These are phyloP conservation scores for Varecia variegata DNA, from an alignment of 2,797 vertebrate genomes.

Conservation along the genomic window DNA sequence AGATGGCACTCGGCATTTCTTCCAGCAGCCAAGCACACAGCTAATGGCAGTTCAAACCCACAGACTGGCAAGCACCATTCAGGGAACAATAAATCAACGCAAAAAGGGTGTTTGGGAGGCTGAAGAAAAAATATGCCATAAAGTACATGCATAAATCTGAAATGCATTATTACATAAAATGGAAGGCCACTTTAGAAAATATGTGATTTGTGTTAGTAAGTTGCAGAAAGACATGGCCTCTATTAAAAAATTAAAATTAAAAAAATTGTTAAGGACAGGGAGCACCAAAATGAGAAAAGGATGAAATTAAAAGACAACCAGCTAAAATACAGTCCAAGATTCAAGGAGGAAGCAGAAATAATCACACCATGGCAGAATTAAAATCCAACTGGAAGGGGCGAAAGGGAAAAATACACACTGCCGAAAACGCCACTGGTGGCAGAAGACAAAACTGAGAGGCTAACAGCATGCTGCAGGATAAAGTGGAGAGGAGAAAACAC, in stretches of 20 bases:
- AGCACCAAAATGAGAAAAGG: conserved; percentile 34
- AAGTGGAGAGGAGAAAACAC: not conserved
- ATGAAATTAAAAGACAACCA: conserved; percentile 22
- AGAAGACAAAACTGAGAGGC: not conserved
- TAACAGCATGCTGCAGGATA: not conserved
- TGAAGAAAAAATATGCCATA: not conserved
- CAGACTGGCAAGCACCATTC: not conserved
- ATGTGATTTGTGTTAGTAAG: not conserved
- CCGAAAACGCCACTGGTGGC: not conserved
- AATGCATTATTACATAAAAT: conserved; percentile 11
- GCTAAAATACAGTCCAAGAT: not conserved
- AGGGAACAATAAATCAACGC: not conserved
- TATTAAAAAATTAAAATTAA: conserved; percentile 39
- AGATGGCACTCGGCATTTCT: not conserved
- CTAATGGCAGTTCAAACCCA: not conserved
- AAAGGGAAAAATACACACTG: not conserved
- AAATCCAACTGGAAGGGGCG: not conserved
- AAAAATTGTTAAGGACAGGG: conserved; percentile 20
- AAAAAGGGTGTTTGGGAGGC: not conserved
- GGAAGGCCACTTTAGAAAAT: conserved; percentile 10
- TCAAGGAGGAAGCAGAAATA: not conserved
- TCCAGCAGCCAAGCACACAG: not conserved
- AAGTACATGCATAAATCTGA: not conserved
- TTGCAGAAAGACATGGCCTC: not conserved
- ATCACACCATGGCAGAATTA: not conserved